Percentiles rank a stretch among this genome's conserved stretches.
These are phyloP conservation scores for Rhaphigaster nebulosa DNA, from an alignment of 2,888 invertebrate species.

Conservation along the genomic window DNA sequence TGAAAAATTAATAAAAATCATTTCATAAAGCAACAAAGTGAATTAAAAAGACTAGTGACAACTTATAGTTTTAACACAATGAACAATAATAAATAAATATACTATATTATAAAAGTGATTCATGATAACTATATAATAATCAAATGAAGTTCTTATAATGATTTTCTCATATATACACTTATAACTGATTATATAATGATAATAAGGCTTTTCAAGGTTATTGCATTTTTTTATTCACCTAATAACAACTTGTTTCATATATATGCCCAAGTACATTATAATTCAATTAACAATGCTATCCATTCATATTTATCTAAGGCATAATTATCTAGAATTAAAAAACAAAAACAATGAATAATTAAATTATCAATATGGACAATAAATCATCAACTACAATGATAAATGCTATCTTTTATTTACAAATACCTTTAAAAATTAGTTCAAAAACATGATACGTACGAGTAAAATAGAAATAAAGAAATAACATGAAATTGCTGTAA, in stretches of 20 bases:
- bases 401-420: neutral
- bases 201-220: slow-evolving; percentile 5
- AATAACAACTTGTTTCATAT: neutral
- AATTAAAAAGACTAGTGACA: neutral
- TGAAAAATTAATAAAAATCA: neutral
- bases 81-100: neutral
- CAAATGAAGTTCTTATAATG: neutral
- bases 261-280: neutral
- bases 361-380: neutral
- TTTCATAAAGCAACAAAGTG: neutral
- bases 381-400: neutral
- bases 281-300: neutral
- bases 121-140: neutral
- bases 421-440: neutral
- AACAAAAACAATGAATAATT: neutral
- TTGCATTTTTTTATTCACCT: neutral
- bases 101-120: neutral
- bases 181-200: neutral
- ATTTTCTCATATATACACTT: neutral
- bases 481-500: neutral
- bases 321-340: neutral
- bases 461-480: neutral
- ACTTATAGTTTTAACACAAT: neutral
- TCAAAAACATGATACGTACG: too few relatives aligned
- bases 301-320: neutral